Base-by-base conservation (phyloP, 2,113 vertebrate genomes). In the Tetrax tetrax region DNA sequence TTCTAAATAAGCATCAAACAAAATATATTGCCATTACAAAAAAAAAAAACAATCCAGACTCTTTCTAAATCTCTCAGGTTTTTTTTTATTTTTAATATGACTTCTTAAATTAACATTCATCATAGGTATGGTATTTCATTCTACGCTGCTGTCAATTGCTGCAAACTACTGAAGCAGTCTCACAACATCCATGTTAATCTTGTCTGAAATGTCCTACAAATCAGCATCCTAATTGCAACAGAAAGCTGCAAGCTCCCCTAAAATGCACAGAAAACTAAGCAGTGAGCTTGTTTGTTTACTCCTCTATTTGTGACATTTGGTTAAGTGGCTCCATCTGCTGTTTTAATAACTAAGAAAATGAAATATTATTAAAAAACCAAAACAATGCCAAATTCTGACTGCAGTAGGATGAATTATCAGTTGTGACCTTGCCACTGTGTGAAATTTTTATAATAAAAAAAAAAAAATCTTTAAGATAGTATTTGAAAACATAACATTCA, bases 261-360 rank as follows among this genome's bases (percentile, higher is more conserved):
- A 48, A 87, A 25, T 9, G 6, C 37, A 37, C 23, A 54, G 43
- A 65, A 72, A 76, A 74, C 15, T 35, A 43, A 81, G 37, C 38
- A 81, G 20, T 29, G 15, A 47, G 11, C 19, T 64, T 61, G 5
- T 35, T 47, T 47, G 7, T 51, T 87, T 68, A 50, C 28, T 41
- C 25, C 25, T 47, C 9, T 45, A 3, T 51, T 69, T 70, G 41
- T 65, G 29, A 86, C 41, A 74, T 56, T 71, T 71, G 57, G 89
- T 84, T 64, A 85, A 96, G 41, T 95, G 90, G 94, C 96, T 97
- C 96, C 97, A 97, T 54, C 97, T 97, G 82, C 96, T 97, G 97
- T 95, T 95, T 83, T 61, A 31, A 65, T 66, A 69, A 45, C 72
- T 72, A 85, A 53, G 28, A 83, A 91, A 88, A 84, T 16, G 6